phyloP scores from a whole-genome alignment of 1,140 invertebrate genomes.

The Babylonia areolata region DNA sequence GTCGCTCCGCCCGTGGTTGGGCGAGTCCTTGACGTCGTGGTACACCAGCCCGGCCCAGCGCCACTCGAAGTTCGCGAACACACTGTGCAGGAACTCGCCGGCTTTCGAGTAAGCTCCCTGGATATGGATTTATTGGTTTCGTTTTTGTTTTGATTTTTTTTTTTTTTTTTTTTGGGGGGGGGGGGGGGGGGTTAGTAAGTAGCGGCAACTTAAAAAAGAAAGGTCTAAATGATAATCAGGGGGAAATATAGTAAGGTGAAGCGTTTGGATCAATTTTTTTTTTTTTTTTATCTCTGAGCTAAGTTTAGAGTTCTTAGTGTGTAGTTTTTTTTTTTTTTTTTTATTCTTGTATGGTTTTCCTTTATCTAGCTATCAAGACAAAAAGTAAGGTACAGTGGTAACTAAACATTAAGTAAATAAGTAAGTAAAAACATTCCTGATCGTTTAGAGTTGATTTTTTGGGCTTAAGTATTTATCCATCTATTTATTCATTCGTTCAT shows the following conservation, averaged over 20 bases:
- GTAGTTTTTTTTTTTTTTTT: no score
- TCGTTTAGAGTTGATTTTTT: neutral
- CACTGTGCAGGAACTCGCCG: constrained; percentile 82
- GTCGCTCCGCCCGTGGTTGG: constrained; percentile 47
- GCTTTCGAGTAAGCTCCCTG: constrained; percentile 78
- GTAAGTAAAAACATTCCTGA: no score
- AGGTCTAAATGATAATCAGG: no score
- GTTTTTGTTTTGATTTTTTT: no score
- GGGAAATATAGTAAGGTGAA: neutral
- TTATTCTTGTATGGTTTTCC: no score
- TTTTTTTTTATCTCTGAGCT: no score
- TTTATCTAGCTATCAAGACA: no score
- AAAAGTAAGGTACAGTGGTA: no score
- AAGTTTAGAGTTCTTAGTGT: no score
- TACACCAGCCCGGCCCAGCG: constrained; percentile 77
- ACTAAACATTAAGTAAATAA: no score
- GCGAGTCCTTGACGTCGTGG: constrained; percentile 57
- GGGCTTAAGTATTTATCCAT: neutral
- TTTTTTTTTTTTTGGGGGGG: no score
- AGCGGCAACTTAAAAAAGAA: neutral
- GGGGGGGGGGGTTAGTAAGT: neutral
- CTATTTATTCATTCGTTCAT: neutral
- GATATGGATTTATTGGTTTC: neutral
- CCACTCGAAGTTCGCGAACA: constrained; percentile 85
- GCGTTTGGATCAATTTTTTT: neutral